phyloP scores from a whole-genome alignment of 2,797 vertebrate species.

The Poecilia picta region DNA sequence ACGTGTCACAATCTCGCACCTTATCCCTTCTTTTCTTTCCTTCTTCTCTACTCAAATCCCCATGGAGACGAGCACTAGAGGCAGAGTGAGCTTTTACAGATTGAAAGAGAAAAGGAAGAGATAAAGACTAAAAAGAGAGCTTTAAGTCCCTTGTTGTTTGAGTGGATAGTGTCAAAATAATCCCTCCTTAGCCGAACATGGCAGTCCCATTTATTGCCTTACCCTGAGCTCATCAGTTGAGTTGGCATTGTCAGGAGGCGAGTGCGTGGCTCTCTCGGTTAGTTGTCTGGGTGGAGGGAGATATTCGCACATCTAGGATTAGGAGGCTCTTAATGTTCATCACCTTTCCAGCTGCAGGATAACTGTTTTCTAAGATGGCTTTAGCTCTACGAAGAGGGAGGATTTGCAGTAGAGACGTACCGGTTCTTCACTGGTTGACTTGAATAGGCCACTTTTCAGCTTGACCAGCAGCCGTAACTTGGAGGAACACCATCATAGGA shows the following conservation, averaged over 20 bases:
- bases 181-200: conserved; percentile 56
- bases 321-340: conserved; percentile 56
- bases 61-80: conserved; percentile 53
- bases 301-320: conserved; percentile 55
- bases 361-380: conserved; percentile 40
- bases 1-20: conserved; percentile 51
- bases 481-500: neutral
- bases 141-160: conserved; percentile 46
- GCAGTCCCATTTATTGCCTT: conserved; percentile 60
- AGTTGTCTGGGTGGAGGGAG: conserved; percentile 36
- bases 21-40: conserved; percentile 6
- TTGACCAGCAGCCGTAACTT: neutral
- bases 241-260: conserved; percentile 15
- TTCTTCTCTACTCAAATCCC: conserved; percentile 56
- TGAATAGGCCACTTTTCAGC: neutral
- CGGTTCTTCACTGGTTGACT: neutral
- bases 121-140: conserved; percentile 47
- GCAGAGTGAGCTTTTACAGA: conserved; percentile 41
- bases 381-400: conserved; percentile 31
- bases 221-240: conserved; percentile 41
- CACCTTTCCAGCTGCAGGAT: conserved; percentile 31
- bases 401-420: conserved; percentile 19
- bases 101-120: conserved; percentile 26
- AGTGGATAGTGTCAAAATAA: conserved; percentile 60
- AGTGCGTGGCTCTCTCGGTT: conserved; percentile 14